phyloP scores from a whole-genome alignment of 2,113 vertebrate genomes.

The Galemys pyrenaicus region DNA sequence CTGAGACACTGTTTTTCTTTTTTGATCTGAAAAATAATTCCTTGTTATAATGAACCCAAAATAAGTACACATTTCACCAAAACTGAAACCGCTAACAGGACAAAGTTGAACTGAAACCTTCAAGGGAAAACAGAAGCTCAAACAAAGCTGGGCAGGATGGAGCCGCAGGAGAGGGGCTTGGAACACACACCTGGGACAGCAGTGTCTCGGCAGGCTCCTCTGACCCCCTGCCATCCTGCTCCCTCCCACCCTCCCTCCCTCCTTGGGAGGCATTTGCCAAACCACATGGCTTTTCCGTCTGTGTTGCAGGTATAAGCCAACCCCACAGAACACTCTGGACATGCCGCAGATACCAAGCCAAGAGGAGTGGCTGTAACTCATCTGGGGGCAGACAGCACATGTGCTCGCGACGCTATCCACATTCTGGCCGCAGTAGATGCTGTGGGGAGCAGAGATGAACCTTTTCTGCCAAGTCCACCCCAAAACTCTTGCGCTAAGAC shows the following conservation, averaged over 20 bases:
- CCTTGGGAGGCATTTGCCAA: not conserved
- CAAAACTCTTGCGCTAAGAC: not conserved
- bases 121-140: not conserved
- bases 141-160: not conserved
- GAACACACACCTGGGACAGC: no score
- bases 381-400: not conserved
- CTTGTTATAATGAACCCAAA: slow-evolving; percentile 66
- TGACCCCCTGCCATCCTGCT: accelerated
- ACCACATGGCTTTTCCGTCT: not conserved
- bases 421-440: not conserved
- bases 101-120: not conserved
- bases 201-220: not conserved
- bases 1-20: not conserved
- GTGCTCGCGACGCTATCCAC: not conserved
- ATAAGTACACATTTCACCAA: slow-evolving; percentile 1
- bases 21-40: slow-evolving; percentile 14
- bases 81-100: slow-evolving; percentile 30
- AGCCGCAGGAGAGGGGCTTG: not conserved
- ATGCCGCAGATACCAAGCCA: not conserved
- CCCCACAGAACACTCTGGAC: accelerated
- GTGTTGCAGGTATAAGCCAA: not conserved
- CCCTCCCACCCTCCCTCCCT: no score
- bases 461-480: not conserved
- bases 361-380: not conserved
- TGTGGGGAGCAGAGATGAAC: not conserved